These are phyloP conservation scores for Meteorus cinctellus DNA, from an alignment of 2,888 invertebrate genomes.

Conservation along the genomic window DNA sequence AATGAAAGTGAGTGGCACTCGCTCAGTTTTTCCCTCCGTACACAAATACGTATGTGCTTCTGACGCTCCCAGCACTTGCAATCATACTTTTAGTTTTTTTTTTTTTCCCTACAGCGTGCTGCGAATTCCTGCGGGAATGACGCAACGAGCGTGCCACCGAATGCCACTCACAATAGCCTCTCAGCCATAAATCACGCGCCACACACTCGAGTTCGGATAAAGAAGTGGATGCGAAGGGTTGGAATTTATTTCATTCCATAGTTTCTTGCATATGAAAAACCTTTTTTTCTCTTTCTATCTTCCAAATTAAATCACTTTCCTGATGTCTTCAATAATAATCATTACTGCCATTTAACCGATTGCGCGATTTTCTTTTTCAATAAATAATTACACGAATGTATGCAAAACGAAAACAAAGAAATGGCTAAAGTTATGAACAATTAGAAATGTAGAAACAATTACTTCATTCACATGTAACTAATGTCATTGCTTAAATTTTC, in stretches of 20 bases:
- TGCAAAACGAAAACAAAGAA: too few species aligned
- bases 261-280: not conserved
- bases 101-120: not conserved
- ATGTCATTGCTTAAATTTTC: constrained; percentile 49
- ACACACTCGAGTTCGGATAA: not conserved
- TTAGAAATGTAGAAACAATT: too few species aligned
- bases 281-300: not conserved
- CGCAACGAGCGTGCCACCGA: constrained; percentile 8
- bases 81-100: constrained; percentile 7
- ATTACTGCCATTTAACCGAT: too few species aligned
- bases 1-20: constrained; percentile 1
- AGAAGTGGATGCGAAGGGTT: not conserved
- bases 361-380: too few species aligned
- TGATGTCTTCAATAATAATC: too few species aligned
- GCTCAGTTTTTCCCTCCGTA: not conserved
- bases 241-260: not conserved
- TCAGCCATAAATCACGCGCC: constrained; percentile 28
- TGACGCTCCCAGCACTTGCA: constrained; percentile 1
- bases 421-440: too few species aligned
- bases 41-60: not conserved
- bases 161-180: constrained; percentile 16
- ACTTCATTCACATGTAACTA: too few species aligned
- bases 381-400: too few species aligned
- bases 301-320: too few species aligned
- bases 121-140: constrained; percentile 5